Evolutionary conservation across 2,888 invertebrate genomes (phyloP).

Genomic region (Dione juno): DNA sequence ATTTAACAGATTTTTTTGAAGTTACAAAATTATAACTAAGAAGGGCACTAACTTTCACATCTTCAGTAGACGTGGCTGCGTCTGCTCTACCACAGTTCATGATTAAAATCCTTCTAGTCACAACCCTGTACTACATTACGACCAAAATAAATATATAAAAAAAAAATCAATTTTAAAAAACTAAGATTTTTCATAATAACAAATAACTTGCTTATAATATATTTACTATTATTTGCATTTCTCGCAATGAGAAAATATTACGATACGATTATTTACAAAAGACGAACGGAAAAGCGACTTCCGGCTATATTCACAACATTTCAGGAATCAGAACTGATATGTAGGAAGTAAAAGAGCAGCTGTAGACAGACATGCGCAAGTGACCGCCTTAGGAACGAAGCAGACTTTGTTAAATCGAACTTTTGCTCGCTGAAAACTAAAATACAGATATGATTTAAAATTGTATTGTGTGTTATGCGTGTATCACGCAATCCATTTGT

Average conservation of each 20-base stretch:
- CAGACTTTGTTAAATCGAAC: slow-evolving; percentile 38
- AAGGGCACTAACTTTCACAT: slow-evolving; percentile 64
- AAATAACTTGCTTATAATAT: background rate
- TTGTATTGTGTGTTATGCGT: slow-evolving; percentile 1
- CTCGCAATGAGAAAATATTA: no score
- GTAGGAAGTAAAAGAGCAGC: slow-evolving; percentile 41
- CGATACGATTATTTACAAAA: background rate
- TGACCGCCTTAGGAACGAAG: slow-evolving; percentile 40
- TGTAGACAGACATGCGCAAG: slow-evolving; percentile 51
- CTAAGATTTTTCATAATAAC: background rate
- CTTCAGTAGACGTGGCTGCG: slow-evolving; percentile 78
- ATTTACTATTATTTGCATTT: background rate
- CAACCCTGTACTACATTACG: background rate
- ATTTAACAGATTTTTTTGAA: background rate
- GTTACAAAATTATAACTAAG: background rate
- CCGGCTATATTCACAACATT: slow-evolving; percentile 23
- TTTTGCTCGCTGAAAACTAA: slow-evolving; percentile 25
- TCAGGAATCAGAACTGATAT: slow-evolving; percentile 24
- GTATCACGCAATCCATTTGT: slow-evolving; percentile 9
- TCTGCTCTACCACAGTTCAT: slow-evolving; percentile 69
- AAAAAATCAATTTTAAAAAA: background rate
- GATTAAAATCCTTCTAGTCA: slow-evolving; percentile 40
- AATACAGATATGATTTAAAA: slow-evolving; percentile 7
- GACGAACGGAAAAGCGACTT: slow-evolving; percentile 7
- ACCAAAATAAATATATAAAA: background rate